Percentiles rank a stretch among this genome's conserved stretches.
phyloP scores from a whole-genome alignment of 2,113 vertebrate species.

The Mus musculus region DNA sequence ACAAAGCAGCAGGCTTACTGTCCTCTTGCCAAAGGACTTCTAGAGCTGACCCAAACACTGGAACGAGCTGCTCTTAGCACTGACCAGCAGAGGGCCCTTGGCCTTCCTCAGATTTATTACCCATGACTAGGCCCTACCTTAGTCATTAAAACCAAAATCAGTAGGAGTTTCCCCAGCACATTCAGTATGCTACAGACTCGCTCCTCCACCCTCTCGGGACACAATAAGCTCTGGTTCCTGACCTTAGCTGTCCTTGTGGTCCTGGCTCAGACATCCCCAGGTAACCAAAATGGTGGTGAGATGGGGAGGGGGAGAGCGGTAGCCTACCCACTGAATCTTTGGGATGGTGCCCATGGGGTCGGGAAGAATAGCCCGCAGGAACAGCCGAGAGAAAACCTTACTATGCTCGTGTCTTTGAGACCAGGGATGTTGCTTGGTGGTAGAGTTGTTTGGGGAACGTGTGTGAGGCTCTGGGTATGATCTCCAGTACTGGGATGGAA shows the following conservation, averaged over 20 bases:
- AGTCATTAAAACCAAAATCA: slow-evolving; percentile 46
- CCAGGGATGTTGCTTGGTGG: background rate
- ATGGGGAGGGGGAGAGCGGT: background rate
- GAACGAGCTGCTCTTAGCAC: background rate
- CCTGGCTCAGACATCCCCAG: slow-evolving; percentile 55
- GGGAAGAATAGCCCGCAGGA: background rate
- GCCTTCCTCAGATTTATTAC: slow-evolving; percentile 41
- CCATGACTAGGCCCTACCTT: slow-evolving; percentile 11
- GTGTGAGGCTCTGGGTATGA: background rate
- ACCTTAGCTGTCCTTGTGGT: slow-evolving; percentile 52
- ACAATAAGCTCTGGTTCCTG: slow-evolving; percentile 49
- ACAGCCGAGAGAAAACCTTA: background rate
- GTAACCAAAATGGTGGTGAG: slow-evolving; percentile 21
- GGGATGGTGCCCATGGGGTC: background rate
- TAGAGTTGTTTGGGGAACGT: background rate
- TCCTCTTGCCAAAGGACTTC: background rate
- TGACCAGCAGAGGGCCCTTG: background rate
- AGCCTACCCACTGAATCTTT: background rate
- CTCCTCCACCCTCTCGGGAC: background rate
- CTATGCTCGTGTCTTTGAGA: background rate
- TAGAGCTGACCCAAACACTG: background rate
- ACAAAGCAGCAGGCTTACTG: background rate
- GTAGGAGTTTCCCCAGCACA: background rate
- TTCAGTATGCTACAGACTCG: background rate
- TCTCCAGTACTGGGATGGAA: background rate